These are phyloP conservation scores for Pseudorectes ferrugineus DNA, from an alignment of 2,113 vertebrate genomes.

Conservation along the genomic window DNA sequence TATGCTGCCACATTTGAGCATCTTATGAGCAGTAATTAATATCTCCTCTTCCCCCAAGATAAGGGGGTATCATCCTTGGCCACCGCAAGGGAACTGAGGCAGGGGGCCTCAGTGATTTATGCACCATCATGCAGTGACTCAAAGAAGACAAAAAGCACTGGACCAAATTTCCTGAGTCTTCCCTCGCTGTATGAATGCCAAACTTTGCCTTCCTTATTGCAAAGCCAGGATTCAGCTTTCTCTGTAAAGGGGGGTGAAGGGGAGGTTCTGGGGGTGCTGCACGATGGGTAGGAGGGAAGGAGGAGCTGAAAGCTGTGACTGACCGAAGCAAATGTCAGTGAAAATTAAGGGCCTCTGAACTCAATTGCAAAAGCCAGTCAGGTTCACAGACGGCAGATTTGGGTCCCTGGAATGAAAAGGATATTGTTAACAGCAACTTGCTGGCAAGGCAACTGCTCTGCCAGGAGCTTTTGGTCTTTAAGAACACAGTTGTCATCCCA, in stretches of 20 bases:
- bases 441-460: constrained; percentile 53
- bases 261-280: neutral
- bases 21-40: neutral
- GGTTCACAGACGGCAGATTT: neutral
- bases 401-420: constrained; percentile 41
- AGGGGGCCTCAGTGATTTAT: neutral
- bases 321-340: neutral
- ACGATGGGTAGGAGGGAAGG: neutral
- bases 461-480: constrained; percentile 32
- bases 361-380: constrained; percentile 21
- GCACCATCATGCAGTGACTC: constrained; percentile 11
- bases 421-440: constrained; percentile 53
- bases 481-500: constrained; percentile 50
- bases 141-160: neutral
- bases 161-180: neutral
- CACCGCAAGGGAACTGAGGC: neutral
- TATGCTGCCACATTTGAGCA: neutral
- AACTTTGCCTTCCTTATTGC: neutral
- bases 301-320: neutral
- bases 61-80: neutral
- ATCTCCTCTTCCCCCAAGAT: neutral
- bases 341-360: constrained; percentile 5
- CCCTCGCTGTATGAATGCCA: neutral
- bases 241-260: neutral
- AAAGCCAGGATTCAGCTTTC: neutral